Conservation (phyloP, 2,888 invertebrate species). For the Bimastos eiseni region DNA sequence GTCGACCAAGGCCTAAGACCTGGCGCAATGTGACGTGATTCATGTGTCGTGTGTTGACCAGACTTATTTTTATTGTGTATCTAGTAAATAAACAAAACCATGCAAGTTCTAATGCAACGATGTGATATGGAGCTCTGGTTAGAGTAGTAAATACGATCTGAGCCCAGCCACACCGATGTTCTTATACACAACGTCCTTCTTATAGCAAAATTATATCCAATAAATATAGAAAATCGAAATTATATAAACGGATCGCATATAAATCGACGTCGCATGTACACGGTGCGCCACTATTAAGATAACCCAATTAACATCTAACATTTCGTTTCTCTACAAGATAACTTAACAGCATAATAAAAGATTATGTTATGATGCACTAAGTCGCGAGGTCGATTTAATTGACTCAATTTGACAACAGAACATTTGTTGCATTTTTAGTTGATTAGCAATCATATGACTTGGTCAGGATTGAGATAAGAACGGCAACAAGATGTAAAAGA, state of each 20-base stretch:
- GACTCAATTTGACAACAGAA: background rate
- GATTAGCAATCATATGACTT: background rate
- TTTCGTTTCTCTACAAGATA: background rate
- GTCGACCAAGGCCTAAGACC: background rate
- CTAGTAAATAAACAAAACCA: background rate
- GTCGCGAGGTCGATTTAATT: background rate
- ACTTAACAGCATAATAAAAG: background rate
- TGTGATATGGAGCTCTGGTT: background rate
- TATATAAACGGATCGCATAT: too few species aligned
- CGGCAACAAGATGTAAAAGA: background rate
- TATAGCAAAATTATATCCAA: background rate
- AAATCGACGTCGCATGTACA: too few species aligned
- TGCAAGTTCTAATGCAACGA: background rate
- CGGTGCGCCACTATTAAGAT: too few species aligned
- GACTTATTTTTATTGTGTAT: background rate
- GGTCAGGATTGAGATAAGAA: background rate
- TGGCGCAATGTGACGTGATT: background rate
- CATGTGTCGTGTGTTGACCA: background rate
- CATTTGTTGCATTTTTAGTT: background rate
- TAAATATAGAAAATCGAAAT: background rate
- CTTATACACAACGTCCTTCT: background rate
- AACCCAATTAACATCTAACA: background rate
- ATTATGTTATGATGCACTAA: background rate
- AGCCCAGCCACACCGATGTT: background rate
- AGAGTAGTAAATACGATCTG: background rate